phyloP scores from a whole-genome alignment of 2,113 vertebrate genomes.

The Ceyx melanurus region DNA sequence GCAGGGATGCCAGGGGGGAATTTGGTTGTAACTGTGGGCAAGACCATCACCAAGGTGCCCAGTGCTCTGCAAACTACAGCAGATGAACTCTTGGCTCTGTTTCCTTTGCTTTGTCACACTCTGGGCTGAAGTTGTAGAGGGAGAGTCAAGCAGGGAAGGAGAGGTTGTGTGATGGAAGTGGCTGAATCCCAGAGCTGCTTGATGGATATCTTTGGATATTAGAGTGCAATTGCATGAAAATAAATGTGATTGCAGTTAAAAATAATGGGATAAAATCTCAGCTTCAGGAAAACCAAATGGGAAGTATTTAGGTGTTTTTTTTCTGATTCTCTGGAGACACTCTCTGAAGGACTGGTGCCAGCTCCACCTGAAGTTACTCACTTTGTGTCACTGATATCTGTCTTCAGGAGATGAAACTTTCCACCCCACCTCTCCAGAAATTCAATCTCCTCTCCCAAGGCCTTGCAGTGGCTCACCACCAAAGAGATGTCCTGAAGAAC shows the following conservation, averaged over 20 bases:
- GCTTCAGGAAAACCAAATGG: background rate
- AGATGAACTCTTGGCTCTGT: background rate
- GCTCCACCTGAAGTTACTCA: slow-evolving; percentile 60
- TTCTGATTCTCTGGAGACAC: background rate
- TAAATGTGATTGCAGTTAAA: background rate
- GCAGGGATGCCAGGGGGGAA: background rate
- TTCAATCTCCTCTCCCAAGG: slow-evolving; percentile 78
- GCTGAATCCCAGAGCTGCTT: background rate
- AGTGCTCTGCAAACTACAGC: background rate
- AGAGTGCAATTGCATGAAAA: background rate
- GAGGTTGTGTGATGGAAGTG: background rate
- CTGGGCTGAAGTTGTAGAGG: background rate
- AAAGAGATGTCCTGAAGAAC: slow-evolving; percentile 77
- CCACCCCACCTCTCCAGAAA: slow-evolving; percentile 80
- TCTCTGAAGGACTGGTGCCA: background rate
- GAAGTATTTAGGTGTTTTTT: background rate
- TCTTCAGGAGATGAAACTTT: slow-evolving; percentile 76
- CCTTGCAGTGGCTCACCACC: slow-evolving; percentile 71
- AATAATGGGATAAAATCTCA: background rate
- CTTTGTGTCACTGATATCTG: slow-evolving; percentile 66
- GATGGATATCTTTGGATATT: background rate
- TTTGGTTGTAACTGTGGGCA: background rate
- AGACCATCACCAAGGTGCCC: background rate
- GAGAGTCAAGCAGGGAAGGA: background rate
- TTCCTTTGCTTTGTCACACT: background rate